A percentile compares a stretch with the other conserved stretches of the same genome.
Conservation (phyloP, 2,888 invertebrate species). For the Tipula confusa region DNA sequence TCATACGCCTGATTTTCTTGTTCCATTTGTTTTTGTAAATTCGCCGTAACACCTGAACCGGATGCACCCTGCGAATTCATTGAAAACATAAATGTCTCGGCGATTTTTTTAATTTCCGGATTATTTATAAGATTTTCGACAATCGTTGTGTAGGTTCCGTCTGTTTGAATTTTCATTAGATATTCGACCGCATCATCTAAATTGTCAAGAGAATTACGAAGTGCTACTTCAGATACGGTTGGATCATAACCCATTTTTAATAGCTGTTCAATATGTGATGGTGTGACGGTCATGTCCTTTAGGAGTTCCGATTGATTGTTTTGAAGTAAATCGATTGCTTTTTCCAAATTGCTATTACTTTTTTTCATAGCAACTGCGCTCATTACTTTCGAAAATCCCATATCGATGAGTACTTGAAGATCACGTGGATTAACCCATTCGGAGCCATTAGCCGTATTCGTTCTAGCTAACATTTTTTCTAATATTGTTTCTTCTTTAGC, state of each 20-base stretch:
- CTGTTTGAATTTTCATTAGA: conserved; percentile 49
- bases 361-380: conserved; percentile 60
- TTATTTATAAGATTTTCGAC: background rate
- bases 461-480: conserved; percentile 37
- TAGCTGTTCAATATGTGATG: conserved; percentile 39
- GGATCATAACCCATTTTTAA: conserved; percentile 59
- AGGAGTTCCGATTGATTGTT: conserved; percentile 39
- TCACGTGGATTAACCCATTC: conserved; percentile 48
- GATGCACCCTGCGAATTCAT: background rate
- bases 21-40: conserved; percentile 48
- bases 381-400: conserved; percentile 63
- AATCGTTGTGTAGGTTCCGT: conserved; percentile 38
- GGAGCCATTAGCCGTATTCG: conserved; percentile 32
- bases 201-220: conserved; percentile 55
- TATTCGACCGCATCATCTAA: conserved; percentile 57
- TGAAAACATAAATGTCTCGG: background rate
- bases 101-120: background rate
- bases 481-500: conserved; percentile 52
- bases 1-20: conserved; percentile 53
- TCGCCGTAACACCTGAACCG: background rate
- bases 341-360: conserved; percentile 64
- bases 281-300: conserved; percentile 35
- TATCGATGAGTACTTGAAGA: conserved; percentile 54
- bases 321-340: conserved; percentile 56
- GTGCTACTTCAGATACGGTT: conserved; percentile 53